These are phyloP conservation scores for Albula glossodonta DNA, from an alignment of 2,113 vertebrate genomes.

Conservation along the genomic window DNA sequence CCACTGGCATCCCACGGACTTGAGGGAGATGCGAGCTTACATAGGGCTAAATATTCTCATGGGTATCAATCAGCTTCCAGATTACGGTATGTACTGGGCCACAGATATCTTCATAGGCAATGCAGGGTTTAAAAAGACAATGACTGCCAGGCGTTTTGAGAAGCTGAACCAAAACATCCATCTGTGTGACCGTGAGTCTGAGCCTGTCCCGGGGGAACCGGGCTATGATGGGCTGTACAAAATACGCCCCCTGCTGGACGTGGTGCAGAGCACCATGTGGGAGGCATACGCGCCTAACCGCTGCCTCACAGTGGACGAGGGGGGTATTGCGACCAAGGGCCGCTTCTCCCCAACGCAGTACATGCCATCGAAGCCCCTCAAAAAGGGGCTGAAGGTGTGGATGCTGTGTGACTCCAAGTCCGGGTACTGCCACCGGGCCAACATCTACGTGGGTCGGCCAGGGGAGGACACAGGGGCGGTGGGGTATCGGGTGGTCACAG, in stretches of 20 bases:
- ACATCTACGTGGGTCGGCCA: constrained; percentile 66
- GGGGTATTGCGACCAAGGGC: constrained; percentile 65
- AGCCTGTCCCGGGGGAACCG: constrained; percentile 69
- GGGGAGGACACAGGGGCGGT: constrained; percentile 58
- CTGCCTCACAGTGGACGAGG: constrained; percentile 74
- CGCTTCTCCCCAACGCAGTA: constrained; percentile 72
- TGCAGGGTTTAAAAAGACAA: constrained; percentile 78
- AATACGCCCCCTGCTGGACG: constrained; percentile 72
- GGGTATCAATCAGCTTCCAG: constrained; percentile 80
- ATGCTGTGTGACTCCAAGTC: constrained; percentile 78
- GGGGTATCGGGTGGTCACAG: constrained; percentile 66
- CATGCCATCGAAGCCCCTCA: constrained; percentile 75
- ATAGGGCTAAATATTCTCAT: constrained; percentile 76
- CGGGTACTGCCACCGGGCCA: constrained; percentile 75
- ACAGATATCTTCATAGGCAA: constrained; percentile 79
- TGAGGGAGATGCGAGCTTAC: constrained; percentile 75
- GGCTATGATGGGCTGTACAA: constrained; percentile 77
- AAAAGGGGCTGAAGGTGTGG: constrained; percentile 76
- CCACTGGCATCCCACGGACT: constrained; percentile 77
- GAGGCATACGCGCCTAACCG: constrained; percentile 73
- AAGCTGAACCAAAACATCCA: constrained; percentile 78
- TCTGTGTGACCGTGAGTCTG: constrained; percentile 70
- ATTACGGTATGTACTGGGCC: constrained; percentile 79
- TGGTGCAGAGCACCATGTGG: constrained; percentile 77
- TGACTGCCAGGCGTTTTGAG: constrained; percentile 75